Evolutionary conservation across 1,140 invertebrate species (phyloP).

Genomic region (Rhagoletis zephyria): DNA sequence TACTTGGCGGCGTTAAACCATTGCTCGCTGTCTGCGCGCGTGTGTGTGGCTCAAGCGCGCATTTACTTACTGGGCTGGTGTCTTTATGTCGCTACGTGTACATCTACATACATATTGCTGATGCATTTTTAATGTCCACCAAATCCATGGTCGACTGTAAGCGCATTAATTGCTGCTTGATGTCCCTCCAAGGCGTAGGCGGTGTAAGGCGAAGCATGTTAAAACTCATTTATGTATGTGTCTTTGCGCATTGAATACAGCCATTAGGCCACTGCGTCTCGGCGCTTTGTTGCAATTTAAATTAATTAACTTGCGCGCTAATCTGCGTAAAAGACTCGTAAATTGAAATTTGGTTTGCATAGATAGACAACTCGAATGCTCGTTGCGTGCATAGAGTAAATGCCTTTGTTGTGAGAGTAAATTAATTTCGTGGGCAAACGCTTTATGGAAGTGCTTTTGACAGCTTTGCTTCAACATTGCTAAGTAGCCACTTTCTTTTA

Average conservation of each 20-base stretch:
- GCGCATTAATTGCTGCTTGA: constrained; percentile 31
- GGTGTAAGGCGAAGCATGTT: neutral
- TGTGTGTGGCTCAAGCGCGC: neutral
- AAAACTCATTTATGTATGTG: constrained; percentile 5
- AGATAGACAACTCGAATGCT: neutral
- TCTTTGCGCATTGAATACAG: neutral
- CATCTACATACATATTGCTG: neutral
- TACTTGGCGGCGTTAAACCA: constrained; percentile 7
- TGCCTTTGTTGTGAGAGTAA: too few species aligned
- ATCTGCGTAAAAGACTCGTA: constrained; percentile 15
- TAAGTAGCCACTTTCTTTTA: too few species aligned
- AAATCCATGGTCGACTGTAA: neutral
- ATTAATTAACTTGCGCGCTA: constrained; percentile 41
- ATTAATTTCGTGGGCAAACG: too few species aligned
- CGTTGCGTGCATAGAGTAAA: too few species aligned
- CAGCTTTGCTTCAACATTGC: neutral
- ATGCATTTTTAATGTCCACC: constrained; percentile 31
- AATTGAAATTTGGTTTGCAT: constrained; percentile 20
- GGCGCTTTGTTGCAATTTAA: constrained; percentile 35
- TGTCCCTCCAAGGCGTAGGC: neutral
- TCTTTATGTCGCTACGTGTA: too few species aligned
- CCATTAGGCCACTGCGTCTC: neutral
- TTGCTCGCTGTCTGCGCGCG: neutral
- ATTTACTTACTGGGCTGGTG: neutral
- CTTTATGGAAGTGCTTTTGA: too few species aligned